phyloP scores from a whole-genome alignment of 2,888 invertebrate genomes.

The Emmelina monodactyla region DNA sequence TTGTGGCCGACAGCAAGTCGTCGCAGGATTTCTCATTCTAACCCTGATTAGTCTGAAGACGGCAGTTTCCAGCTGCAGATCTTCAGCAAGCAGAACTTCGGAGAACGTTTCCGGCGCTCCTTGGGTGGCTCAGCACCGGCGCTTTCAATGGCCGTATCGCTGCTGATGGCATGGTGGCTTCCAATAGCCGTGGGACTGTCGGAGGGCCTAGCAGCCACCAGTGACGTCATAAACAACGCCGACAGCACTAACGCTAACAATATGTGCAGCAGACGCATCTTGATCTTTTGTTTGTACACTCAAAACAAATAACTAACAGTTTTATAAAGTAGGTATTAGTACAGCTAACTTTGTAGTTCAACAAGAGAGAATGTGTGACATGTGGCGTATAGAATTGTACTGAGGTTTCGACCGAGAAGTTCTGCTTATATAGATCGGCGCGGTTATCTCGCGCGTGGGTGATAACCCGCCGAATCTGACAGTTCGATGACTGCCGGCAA shows the following conservation, averaged over 20 bases:
- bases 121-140: slow-evolving; percentile 9
- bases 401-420: slow-evolving; percentile 29
- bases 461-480: slow-evolving; percentile 47
- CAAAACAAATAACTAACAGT: background rate
- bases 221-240: too few species aligned
- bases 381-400: slow-evolving; percentile 33
- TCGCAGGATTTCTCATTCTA: too few species aligned
- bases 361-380: slow-evolving; percentile 5
- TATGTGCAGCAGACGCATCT: slow-evolving; percentile 41
- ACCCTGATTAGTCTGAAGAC: too few species aligned
- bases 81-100: slow-evolving; percentile 39
- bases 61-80: slow-evolving; percentile 35
- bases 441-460: slow-evolving; percentile 56
- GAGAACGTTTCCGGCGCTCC: slow-evolving; percentile 28
- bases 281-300: slow-evolving; percentile 12
- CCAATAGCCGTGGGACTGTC: too few species aligned
- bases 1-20: too few species aligned
- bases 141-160: too few species aligned
- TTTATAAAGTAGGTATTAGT: background rate
- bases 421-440: slow-evolving; percentile 38
- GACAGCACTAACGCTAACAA: slow-evolving; percentile 25
- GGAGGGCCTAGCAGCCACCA: background rate
- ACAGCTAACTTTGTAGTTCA: background rate
- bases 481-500: slow-evolving; percentile 56
- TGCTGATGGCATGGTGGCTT: too few species aligned